Evolutionary conservation across 2,888 invertebrate genomes (phyloP).

Genomic region (Cheilosia vulpina): DNA sequence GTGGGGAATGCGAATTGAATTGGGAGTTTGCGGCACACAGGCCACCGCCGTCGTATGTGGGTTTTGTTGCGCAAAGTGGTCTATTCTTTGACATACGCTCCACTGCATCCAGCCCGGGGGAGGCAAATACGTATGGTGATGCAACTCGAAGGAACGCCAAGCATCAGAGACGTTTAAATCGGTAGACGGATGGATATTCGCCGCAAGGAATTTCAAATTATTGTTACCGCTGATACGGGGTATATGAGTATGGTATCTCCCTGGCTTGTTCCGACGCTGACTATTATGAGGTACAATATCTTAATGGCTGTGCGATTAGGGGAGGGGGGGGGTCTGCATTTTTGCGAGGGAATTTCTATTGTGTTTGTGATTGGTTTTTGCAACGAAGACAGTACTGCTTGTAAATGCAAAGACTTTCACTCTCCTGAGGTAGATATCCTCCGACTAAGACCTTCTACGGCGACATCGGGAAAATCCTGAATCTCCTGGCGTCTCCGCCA

Average conservation of each 20-base stretch:
- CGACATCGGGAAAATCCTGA: not conserved
- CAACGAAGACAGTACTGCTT: not conserved
- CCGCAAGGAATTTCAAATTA: constrained; percentile 71
- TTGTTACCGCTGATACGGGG: constrained; percentile 62
- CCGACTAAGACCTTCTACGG: not conserved
- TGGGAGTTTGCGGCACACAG: constrained; percentile 65
- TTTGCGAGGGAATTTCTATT: constrained; percentile 10
- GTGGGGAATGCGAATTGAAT: constrained; percentile 69
- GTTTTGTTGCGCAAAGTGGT: constrained; percentile 59
- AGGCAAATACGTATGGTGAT: not conserved
- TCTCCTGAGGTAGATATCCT: not conserved
- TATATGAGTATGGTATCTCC: constrained; percentile 30
- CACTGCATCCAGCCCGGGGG: not conserved
- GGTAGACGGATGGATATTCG: constrained; percentile 62
- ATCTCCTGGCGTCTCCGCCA: not conserved
- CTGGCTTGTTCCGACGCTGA: constrained; percentile 12
- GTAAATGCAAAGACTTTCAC: not conserved
- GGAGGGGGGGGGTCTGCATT: not conserved
- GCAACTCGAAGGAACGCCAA: constrained; percentile 12
- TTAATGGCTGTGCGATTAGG: not conserved
- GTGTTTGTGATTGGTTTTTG: not conserved
- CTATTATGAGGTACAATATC: not conserved
- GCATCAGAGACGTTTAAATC: constrained; percentile 16
- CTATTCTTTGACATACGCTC: constrained; percentile 40
- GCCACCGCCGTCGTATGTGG: constrained; percentile 64